Base-by-base conservation (phyloP, 2,888 invertebrate genomes). In the Mythimna lalbum region DNA sequence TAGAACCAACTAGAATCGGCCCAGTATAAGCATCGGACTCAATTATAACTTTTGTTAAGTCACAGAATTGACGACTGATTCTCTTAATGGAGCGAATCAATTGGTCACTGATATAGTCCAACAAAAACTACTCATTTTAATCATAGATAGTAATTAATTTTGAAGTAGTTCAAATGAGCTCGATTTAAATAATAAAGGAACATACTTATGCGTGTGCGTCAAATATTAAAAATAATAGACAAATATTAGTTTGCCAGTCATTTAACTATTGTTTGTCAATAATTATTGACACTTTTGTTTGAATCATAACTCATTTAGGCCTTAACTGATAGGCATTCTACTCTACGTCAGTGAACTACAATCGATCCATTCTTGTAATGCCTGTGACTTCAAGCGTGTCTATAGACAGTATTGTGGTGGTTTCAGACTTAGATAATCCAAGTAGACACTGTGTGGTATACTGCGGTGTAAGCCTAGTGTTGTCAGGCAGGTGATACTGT, bases 21-120 rank as follows among this genome's bases (percentile, higher is more conserved):
- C 7, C 43, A 57, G 36, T 21, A 33, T 9, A 17, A 7, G 14
- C 14, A 53, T 55, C 21, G 19, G 7, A 47, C 23, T 49, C 55
- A 63, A 55, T 76, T 53, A 69, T 14, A 53, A 60, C 61, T 69
- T 67, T 43, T 62, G 81, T 76, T n/a, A 49, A 67, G 57, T 76
- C 77, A 80, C 55, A 31, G 50, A 39, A 50, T 7, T 50, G 23
- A 69, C 47, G 66, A 61, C 33, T 43, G 14, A 9, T 6, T 10
- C 4, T 57, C 19, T 61, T 10, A 63, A 56, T 63, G 47, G 12
- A 23, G 31, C 52, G 0, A 61, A 80, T 80, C 39, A 64, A 76
- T 62, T 80, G 33, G 19, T 17, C 39, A 39, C 55, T 33, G 60
- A 52, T 23, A 50, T 21, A 10, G 3, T 47, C 12, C 0, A 47